Percentiles rank a stretch among this genome's conserved stretches.
Evolutionary conservation across 2,888 invertebrate species (phyloP).

Genomic region (Hoplodrina blanda): DNA sequence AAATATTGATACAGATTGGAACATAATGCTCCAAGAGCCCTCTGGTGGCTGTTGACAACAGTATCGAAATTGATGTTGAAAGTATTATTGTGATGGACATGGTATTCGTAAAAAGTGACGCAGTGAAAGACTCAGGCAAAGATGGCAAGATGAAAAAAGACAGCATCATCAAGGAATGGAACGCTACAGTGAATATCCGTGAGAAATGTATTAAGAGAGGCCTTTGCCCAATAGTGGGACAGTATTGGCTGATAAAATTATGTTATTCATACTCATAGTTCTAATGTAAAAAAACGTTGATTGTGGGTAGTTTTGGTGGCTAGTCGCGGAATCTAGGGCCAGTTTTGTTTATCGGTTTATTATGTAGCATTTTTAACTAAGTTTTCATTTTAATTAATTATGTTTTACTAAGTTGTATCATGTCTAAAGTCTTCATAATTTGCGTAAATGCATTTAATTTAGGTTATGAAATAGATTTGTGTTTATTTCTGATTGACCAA

Average conservation of each 20-base stretch:
- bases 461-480: not conserved
- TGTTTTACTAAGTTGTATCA: not conserved
- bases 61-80: not conserved
- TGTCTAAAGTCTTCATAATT: not conserved
- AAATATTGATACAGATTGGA: no score
- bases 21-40: no score
- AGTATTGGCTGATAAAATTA: not conserved
- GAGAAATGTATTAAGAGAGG: no score
- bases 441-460: not conserved
- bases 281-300: constrained; percentile 15
- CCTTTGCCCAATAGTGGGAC: no score
- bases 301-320: constrained; percentile 18
- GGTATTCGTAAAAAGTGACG: no score
- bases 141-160: no score
- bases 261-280: constrained; percentile 28
- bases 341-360: constrained; percentile 20
- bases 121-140: no score
- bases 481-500: no score
- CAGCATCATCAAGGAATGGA: no score
- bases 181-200: no score
- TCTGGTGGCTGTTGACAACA: not conserved
- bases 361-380: not conserved
- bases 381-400: not conserved
- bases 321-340: constrained; percentile 45
- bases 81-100: not conserved